Conservation (phyloP, 2,797 vertebrate species). For the Staurois parvus region DNA sequence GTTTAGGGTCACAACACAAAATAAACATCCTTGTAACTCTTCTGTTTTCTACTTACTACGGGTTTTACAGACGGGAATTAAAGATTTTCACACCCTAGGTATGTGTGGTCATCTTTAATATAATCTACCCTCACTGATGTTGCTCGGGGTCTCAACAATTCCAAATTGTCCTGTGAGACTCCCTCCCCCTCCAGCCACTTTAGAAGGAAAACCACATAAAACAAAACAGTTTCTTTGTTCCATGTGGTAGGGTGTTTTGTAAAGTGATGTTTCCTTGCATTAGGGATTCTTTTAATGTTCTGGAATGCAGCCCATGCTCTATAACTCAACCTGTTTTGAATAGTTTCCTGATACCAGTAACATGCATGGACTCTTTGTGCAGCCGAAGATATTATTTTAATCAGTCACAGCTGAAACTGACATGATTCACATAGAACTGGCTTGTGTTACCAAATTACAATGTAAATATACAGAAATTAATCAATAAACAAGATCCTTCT, state of each 20-base stretch:
- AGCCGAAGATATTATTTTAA: slow-evolving; percentile 62
- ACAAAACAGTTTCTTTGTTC: slow-evolving; percentile 62
- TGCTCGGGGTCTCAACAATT: slow-evolving; percentile 37
- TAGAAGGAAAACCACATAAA: slow-evolving; percentile 59
- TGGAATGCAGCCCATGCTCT: slow-evolving; percentile 61
- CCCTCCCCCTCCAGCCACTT: slow-evolving; percentile 58
- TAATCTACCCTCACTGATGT: slow-evolving; percentile 44
- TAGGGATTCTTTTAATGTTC: slow-evolving; percentile 63
- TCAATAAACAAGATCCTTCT: slow-evolving; percentile 60
- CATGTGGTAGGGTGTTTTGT: slow-evolving; percentile 64
- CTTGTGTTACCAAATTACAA: slow-evolving; percentile 60
- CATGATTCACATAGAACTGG: slow-evolving; percentile 60
- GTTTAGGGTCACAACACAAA: not conserved
- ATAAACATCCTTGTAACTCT: not conserved
- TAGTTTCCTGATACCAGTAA: slow-evolving; percentile 63
- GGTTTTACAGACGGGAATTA: slow-evolving; percentile 30
- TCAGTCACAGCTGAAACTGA: slow-evolving; percentile 62
- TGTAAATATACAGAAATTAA: slow-evolving; percentile 62
- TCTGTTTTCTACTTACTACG: slow-evolving; percentile 22
- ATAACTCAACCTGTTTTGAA: slow-evolving; percentile 63
- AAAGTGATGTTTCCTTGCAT: slow-evolving; percentile 63
- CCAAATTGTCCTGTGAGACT: slow-evolving; percentile 43
- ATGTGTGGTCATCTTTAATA: slow-evolving; percentile 59
- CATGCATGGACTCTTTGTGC: slow-evolving; percentile 62
- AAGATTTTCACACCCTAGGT: slow-evolving; percentile 52